A percentile compares a stretch with the other conserved stretches of the same genome.
These are phyloP conservation scores for Lutjanus erythropterus DNA, from an alignment of 2,113 vertebrate species.

Conservation along the genomic window DNA sequence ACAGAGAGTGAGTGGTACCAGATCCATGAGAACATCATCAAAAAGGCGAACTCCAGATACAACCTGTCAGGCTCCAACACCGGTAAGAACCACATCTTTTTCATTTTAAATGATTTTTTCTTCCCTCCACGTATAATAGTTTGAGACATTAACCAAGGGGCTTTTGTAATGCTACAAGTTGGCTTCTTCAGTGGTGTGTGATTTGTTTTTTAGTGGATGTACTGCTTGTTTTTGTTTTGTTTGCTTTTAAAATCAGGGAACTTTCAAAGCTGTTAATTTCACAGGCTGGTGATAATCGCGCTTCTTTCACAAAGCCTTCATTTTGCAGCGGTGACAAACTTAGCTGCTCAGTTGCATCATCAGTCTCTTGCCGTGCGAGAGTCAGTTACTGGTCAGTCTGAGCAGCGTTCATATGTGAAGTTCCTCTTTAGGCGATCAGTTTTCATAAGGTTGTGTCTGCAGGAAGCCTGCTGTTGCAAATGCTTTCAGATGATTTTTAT, in stretches of 20 bases:
- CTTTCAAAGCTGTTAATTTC: not conserved
- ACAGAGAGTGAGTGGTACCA: constrained; percentile 98
- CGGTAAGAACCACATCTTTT: constrained; percentile 82
- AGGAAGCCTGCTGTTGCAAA: constrained; percentile 53
- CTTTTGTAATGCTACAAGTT: not conserved
- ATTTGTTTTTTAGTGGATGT: not conserved
- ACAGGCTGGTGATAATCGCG: not conserved
- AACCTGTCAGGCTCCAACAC: constrained; percentile 97
- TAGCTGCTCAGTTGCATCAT: constrained; percentile 13
- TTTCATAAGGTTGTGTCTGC: constrained; percentile 15
- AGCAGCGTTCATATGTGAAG: not conserved
- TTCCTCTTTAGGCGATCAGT: constrained; percentile 45
- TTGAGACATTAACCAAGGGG: not conserved
- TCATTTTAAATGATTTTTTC: not conserved
- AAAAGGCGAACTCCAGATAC: constrained; percentile 95
- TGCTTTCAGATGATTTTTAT: constrained; percentile 48
- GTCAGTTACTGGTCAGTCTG: constrained; percentile 40
- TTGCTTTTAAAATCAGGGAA: not conserved
- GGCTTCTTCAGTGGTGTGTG: not conserved
- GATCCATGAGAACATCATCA: constrained; percentile 98
- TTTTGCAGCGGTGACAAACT: not conserved
- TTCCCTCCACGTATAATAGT: not conserved
- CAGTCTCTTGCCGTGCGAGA: not conserved
- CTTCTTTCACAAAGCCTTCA: not conserved
- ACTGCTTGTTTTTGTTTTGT: not conserved